These are phyloP conservation scores for Trypoxylus dichotomus DNA, from an alignment of 1,140 invertebrate species.

Conservation along the genomic window DNA sequence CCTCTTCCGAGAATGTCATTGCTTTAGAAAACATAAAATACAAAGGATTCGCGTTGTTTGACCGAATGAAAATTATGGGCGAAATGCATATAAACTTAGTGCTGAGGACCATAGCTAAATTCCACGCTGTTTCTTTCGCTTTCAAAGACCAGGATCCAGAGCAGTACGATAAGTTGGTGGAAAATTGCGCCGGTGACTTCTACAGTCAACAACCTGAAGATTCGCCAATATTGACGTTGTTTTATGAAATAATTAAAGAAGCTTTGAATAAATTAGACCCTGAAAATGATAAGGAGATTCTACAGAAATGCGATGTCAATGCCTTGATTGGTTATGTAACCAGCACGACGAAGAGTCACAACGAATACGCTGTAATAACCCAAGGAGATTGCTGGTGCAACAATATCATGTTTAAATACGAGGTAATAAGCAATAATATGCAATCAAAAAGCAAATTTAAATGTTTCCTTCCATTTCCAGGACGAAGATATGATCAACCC, in stretches of 20 bases:
- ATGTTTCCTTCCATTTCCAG: neutral
- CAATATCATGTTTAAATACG: conserved; percentile 60
- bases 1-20: conserved; percentile 50
- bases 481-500: neutral
- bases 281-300: neutral
- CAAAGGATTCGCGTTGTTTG: neutral
- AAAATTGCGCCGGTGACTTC: neutral
- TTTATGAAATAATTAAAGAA: neutral
- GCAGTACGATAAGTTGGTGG: neutral
- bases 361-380: conserved; percentile 49
- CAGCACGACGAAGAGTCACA: neutral
- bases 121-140: conserved; percentile 10
- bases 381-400: conserved; percentile 62
- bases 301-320: neutral
- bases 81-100: neutral
- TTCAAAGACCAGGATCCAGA: neutral
- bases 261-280: neutral
- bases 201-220: neutral
- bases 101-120: neutral
- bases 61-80: neutral
- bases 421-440: conserved; percentile 36
- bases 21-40: conserved; percentile 38
- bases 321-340: neutral
- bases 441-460: neutral
- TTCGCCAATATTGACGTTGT: neutral